Conservation (phyloP, 2,797 vertebrate genomes). For the Potorous gilbertii region DNA sequence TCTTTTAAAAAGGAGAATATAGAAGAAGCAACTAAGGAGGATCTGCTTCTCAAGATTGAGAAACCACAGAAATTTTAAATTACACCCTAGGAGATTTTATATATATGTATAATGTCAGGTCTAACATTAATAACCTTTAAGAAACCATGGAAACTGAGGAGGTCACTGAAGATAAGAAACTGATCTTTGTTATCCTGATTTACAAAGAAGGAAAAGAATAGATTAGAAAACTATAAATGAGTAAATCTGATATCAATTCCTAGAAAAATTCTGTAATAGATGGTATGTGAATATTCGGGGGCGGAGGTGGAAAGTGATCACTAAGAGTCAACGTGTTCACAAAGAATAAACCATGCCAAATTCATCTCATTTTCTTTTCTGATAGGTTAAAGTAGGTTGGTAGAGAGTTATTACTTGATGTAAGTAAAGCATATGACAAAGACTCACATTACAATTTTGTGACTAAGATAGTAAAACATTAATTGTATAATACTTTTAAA, state of each 20-base stretch:
- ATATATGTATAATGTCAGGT: not conserved
- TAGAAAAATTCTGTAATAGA: not conserved
- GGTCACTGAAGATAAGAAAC: not conserved
- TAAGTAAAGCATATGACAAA: not conserved
- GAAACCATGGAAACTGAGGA: not conserved
- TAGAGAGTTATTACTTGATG: not conserved
- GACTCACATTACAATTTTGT: not conserved
- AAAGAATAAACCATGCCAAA: not conserved
- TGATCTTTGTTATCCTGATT: not conserved
- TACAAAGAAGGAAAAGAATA: not conserved
- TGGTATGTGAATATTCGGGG: not conserved
- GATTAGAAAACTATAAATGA: not conserved
- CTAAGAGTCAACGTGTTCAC: not conserved
- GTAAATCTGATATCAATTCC: not conserved
- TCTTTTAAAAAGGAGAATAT: not conserved
- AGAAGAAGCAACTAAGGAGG: not conserved
- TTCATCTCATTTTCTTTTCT: not conserved
- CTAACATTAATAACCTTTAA: not conserved
- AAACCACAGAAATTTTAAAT: not conserved
- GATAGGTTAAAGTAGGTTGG: not conserved
- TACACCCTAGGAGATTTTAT: not conserved
- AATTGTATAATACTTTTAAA: not conserved
- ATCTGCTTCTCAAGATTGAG: not conserved
- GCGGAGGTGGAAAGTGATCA: not conserved
- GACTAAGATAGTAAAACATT: not conserved